These are phyloP conservation scores for Todiramphus chloris DNA, from an alignment of 2,113 vertebrate species.

Conservation along the genomic window DNA sequence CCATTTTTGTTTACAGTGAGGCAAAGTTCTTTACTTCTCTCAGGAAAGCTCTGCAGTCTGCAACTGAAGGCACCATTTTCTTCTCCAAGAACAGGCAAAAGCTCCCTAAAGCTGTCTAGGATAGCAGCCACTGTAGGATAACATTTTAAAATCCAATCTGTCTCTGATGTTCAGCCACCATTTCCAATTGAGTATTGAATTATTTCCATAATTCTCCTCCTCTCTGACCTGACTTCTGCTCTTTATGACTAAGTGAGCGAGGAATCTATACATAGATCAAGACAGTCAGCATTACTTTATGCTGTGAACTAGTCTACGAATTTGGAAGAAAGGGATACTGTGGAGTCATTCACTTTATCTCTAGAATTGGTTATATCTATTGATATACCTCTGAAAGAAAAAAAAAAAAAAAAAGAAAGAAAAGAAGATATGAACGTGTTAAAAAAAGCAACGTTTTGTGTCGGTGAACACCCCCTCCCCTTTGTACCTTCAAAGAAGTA, in stretches of 20 bases:
- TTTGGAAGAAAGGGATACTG: background rate
- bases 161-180: background rate
- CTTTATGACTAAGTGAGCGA: background rate
- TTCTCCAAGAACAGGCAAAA: background rate
- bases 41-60: background rate
- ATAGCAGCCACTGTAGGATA: background rate
- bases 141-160: background rate
- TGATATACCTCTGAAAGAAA: background rate
- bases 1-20: background rate
- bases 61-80: background rate
- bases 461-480: background rate
- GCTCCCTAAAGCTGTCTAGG: background rate
- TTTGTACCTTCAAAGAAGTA: background rate
- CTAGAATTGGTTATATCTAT: background rate
- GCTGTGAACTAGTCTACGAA: background rate
- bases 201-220: slow-evolving; percentile 6
- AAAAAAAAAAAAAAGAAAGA: background rate
- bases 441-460: background rate
- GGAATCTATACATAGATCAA: background rate
- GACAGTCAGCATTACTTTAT: background rate
- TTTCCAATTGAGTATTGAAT: slow-evolving; percentile 14
- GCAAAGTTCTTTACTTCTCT: background rate
- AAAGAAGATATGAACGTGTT: background rate
- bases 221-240: background rate
- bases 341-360: background rate